A percentile compares a stretch with the other conserved stretches of the same genome.
Evolutionary conservation across 2,113 vertebrate species (phyloP).

Genomic region (Psilopsiagon aurifrons): DNA sequence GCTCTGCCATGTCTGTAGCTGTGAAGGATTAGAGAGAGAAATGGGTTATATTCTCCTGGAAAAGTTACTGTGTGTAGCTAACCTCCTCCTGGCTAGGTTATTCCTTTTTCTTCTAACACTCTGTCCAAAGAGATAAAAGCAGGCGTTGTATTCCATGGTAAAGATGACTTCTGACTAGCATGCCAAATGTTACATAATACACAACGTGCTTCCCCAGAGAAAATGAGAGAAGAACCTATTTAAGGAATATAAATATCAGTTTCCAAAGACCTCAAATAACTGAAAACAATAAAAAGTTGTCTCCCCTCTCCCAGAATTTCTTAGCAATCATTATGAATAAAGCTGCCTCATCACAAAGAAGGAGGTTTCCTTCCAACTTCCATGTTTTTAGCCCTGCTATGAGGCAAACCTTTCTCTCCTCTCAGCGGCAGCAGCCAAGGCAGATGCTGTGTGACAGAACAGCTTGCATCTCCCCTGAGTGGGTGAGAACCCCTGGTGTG

Average conservation of each 20-base stretch:
- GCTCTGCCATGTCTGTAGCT: constrained; percentile 1
- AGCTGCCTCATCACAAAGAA: background rate
- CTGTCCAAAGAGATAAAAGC: background rate
- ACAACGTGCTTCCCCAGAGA: background rate
- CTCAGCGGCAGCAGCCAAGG: constrained; percentile 11
- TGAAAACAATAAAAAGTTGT: background rate
- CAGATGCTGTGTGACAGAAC: constrained; percentile 45
- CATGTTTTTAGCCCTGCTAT: background rate
- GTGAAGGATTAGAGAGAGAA: background rate
- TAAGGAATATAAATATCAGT: background rate
- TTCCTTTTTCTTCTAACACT: background rate
- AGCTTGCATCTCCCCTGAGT: constrained; percentile 25
- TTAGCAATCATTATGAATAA: background rate
- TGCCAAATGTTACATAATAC: background rate
- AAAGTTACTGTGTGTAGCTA: background rate
- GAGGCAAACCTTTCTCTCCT: constrained; percentile 16
- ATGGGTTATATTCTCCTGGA: background rate
- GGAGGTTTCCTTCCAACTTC: background rate
- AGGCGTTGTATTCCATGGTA: background rate
- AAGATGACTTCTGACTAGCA: background rate
- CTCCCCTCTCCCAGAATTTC: background rate
- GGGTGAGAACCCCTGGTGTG: constrained; percentile 55
- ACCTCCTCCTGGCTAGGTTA: background rate
- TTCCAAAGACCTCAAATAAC: background rate
- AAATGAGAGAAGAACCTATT: background rate